A percentile compares a stretch with the other conserved stretches of the same genome.
phyloP scores from a whole-genome alignment of 35 echinoderm and acorn worm genomes.

The Ptychodera flava region DNA sequence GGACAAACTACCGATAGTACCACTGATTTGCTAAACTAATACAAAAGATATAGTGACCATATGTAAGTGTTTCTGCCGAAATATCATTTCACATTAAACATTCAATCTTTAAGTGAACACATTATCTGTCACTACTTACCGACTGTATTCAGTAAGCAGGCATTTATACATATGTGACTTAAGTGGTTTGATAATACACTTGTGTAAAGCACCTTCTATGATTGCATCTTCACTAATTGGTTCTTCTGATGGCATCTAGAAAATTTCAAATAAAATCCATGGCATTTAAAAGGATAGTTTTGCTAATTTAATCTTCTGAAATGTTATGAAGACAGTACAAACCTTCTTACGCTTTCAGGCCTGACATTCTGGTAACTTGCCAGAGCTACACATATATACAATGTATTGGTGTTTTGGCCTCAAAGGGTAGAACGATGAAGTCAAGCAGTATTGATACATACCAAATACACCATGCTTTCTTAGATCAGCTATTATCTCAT shows the following conservation, averaged over 20 bases:
- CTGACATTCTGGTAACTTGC: too few species aligned
- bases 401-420: too few species aligned
- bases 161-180: constrained; percentile 4
- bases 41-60: neutral
- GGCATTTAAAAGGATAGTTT: neutral
- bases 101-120: too few species aligned
- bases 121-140: constrained; percentile 10
- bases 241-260: neutral
- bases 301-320: neutral
- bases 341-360: too few species aligned
- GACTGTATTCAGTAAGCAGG: neutral
- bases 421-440: too few species aligned
- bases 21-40: neutral
- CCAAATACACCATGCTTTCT: too few species aligned
- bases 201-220: constrained; percentile 7
- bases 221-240: neutral
- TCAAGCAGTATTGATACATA: too few species aligned
- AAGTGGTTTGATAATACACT: constrained; percentile 3
- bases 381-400: too few species aligned
- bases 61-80: neutral
- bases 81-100: neutral
- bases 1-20: too few species aligned
- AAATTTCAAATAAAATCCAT: neutral
- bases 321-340: too few species aligned
- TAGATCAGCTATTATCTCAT: too few species aligned